Evolutionary conservation across 2,113 vertebrate species (phyloP), one percentile per base, ranked within the genome.

Genomic region (Spea multiplicata): DNA sequence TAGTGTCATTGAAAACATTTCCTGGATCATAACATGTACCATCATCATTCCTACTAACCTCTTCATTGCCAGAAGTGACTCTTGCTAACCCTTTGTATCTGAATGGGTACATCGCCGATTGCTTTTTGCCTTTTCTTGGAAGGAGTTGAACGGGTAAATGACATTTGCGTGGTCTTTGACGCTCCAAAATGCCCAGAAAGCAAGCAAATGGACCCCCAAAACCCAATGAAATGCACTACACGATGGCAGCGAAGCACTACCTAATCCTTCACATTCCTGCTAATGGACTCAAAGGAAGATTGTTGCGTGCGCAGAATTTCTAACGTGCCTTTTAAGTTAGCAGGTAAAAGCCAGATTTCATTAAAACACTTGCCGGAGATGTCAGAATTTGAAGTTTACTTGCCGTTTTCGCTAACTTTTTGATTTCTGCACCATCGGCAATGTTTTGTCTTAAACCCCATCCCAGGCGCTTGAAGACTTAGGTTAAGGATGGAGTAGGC

Each of bases 311-410:
- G 88, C 89, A 84, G 92, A 88, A 87, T 85, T 86, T 95, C 94
- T 89, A 92, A 95, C 93, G 96, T 98, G 95, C 97, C 96, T 98
- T 99, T 92, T 85, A 76, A 89, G 94, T 93, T 82, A 91, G 87
- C 85, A 90, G 91, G 93, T 84, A 66, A 89, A 93, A 90, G 86
- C 67, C 67, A 71, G 61, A 71, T 65, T 55, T 7, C 30, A 30
- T 30, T 2, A 30, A 30, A 30, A 30, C 30, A 30, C 30, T 30
- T 30, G 30, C 30, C 30, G 1, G 30, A 30, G 30, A 30, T 30
- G 30, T 30, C 30, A 30, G 30, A 30, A 30, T 30, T 30, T 30
- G 30, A 30, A 30, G 30, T 30, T 30, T 30, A 30, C 30, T 30
- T 30, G 30, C 30, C 30, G n/a, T n/a, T n/a, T n/a, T n/a, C n/a